Evolutionary conservation across 1,140 invertebrate genomes (phyloP).

Genomic region (Carposina sasakii): DNA sequence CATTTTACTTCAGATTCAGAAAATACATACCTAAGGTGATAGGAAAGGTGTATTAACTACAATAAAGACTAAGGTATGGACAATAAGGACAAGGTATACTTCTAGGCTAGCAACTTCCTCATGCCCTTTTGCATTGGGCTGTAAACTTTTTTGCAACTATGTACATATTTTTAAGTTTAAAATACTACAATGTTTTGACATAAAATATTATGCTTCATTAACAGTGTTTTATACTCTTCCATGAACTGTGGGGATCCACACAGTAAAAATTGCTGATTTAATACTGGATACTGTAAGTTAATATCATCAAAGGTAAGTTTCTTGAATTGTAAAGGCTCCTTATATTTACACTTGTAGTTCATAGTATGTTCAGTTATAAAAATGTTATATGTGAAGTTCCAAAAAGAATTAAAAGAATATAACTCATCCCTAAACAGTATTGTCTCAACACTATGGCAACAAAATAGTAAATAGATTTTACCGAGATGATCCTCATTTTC

Average conservation of each 20-base stretch:
- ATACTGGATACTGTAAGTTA: constrained; percentile 22
- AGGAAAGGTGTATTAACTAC: too few species aligned
- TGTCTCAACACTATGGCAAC: constrained; percentile 66
- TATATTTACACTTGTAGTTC: constrained; percentile 35
- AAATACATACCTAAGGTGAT: too few species aligned
- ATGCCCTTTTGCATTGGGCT: too few species aligned
- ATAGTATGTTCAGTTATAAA: constrained; percentile 65
- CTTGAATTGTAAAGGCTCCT: constrained; percentile 43
- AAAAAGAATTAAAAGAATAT: constrained; percentile 71
- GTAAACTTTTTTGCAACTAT: too few species aligned
- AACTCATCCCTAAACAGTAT: constrained; percentile 75
- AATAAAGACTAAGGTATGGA: too few species aligned
- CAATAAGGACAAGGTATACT: too few species aligned
- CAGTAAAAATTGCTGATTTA: constrained; percentile 41
- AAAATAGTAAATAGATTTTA: constrained; percentile 74
- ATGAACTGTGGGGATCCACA: constrained; percentile 56
- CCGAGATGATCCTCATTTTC: constrained; percentile 78
- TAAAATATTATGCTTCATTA: too few species aligned
- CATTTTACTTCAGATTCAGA: too few species aligned
- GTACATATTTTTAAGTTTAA: too few species aligned
- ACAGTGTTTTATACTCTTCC: constrained; percentile 29
- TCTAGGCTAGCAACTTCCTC: too few species aligned
- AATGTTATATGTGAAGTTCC: constrained; percentile 79
- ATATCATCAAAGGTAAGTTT: constrained; percentile 36
- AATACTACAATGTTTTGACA: too few species aligned